Base-by-base conservation (phyloP, 2,888 invertebrate genomes). In the Melanotus villosus region DNA sequence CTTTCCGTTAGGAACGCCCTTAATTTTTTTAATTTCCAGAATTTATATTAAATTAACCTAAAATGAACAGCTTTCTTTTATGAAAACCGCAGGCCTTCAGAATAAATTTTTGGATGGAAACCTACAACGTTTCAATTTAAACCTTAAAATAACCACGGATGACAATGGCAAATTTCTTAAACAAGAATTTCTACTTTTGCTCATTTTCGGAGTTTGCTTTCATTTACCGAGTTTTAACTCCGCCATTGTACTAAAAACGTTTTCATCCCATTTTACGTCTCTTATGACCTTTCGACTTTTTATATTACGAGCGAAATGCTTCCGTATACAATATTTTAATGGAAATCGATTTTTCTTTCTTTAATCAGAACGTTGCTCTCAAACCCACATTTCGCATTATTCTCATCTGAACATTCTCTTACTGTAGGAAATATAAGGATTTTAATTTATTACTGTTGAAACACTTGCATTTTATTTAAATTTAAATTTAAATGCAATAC, bases 221-320 rank as follows among this genome's bases (percentile, higher is more conserved):
- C 52, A 16, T 9, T 50, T 52, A 12, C 18, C 18, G 52, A 32
- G 26, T 52, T 47, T 52, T 32, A 18, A 7, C 32, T 26, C 26
- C 32, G 52, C 12, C 23, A 47, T 62, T 62, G 23, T 47, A 34
- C 34, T 18, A 34, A 50, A 50, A 23, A 36, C 47, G 21, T 50
- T 62, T 50, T 50, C 47, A 50, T 47, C 47, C 16, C 47, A 50
- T 36, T 62, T 62, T 36, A 14, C 36, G 30, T 59, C 30, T 59
- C 30, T 19, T 23, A 32, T 45, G 45, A 62, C 60, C 47, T 62
- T 34, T 36, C 36, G 50, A 50, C 50, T 52, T 32, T 26, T 50
- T 21, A 34, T 43, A 19, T 43, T 19, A 19, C 1, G 9, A 43
- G 18, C 19, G 3, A 18, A 43, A 19, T 19, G 43, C 2, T 10